Percentiles rank a stretch among this genome's conserved stretches.
Conservation (phyloP, 1,140 invertebrate genomes). For the Orchesella cincta region DNA sequence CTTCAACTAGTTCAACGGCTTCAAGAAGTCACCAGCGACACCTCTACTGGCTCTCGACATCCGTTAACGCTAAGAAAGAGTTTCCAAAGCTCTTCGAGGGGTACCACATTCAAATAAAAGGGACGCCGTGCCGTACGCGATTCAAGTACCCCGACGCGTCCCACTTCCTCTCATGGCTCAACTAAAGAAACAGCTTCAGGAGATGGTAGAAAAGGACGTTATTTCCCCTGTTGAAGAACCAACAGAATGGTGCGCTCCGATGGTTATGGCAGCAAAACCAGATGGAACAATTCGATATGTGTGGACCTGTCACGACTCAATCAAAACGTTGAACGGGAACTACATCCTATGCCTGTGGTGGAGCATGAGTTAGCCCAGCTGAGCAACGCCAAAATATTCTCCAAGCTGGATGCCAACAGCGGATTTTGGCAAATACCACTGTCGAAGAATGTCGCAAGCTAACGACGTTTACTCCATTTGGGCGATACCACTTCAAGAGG, state of each 20-base stretch:
- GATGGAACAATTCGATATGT: slow-evolving; percentile 33
- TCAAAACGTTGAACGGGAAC: slow-evolving; percentile 31
- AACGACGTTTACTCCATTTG: slow-evolving; percentile 54
- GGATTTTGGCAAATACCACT: slow-evolving; percentile 57
- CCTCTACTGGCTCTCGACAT: slow-evolving; percentile 9
- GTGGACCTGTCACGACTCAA: slow-evolving; percentile 38
- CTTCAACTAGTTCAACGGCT: not conserved
- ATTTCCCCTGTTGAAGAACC: slow-evolving; percentile 53
- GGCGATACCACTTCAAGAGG: slow-evolving; percentile 52
- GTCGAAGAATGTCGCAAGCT: slow-evolving; percentile 51
- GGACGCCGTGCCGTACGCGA: slow-evolving; percentile 31
- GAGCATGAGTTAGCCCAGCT: slow-evolving; percentile 32
- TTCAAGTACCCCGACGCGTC: slow-evolving; percentile 34
- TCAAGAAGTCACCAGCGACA: not conserved
- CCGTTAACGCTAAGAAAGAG: slow-evolving; percentile 27
- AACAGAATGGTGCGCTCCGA: slow-evolving; percentile 50
- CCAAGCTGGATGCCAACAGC: slow-evolving; percentile 53
- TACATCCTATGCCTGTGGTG: slow-evolving; percentile 30
- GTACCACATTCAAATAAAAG: slow-evolving; percentile 32
- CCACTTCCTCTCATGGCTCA: slow-evolving; percentile 35
- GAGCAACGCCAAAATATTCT: slow-evolving; percentile 48
- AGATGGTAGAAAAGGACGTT: slow-evolving; percentile 46
- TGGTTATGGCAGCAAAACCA: slow-evolving; percentile 56
- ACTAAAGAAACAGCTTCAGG: slow-evolving; percentile 42
- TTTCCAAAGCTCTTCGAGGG: slow-evolving; percentile 39